Base-by-base conservation (phyloP, 2,888 invertebrate species). In the Dryocosmus kuriphilus region DNA sequence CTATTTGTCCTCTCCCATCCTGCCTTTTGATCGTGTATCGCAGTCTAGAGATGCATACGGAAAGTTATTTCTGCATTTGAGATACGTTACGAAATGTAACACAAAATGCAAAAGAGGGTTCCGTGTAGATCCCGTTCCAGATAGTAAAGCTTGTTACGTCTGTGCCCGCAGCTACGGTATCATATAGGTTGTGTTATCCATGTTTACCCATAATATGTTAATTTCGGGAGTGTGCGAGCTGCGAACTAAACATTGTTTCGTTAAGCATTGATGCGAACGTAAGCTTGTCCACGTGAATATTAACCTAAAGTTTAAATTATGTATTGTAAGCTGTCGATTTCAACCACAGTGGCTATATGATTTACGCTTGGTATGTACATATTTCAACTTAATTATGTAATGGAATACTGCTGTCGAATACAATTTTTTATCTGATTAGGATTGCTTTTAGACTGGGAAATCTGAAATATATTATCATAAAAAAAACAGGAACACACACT, bases 1-100 rank as follows among this genome's bases (percentile, higher is more conserved):
- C 81, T 80, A 81, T 80, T 81, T 80, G 81, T 81, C 78, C 78
- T 71, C 71, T 71, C 71, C n/a, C 71, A 51, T 71, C 71, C 51
- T 71, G 51, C 51, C 51, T 71, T 51, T 71, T 71, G 71, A 71
- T 71, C 51, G 11, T 71, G 71, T n/a, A 55, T 32, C 32, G 30
- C 32, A 22, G 71, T 19, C 46, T 41, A 41, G 71, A n/a, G 32
- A 51, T 51, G 51, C 71, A 71, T 71, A 67, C 41, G 30, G 46
- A 30, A 60, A 60, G 60, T 60, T 60, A 60, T 60, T 60, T 60
- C 16, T 60, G 27, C 60, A 60, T 60, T 60, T 60, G 27, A 60
- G 27, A 60, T 60, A 60, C 27, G 24, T 60, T 60, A 60, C 24
- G 6, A 60, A 60, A 60, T 16, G 27, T 60, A 60, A 60, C 27